Evolutionary conservation across 2,888 invertebrate species (phyloP).

Genomic region (Laothoe populi): DNA sequence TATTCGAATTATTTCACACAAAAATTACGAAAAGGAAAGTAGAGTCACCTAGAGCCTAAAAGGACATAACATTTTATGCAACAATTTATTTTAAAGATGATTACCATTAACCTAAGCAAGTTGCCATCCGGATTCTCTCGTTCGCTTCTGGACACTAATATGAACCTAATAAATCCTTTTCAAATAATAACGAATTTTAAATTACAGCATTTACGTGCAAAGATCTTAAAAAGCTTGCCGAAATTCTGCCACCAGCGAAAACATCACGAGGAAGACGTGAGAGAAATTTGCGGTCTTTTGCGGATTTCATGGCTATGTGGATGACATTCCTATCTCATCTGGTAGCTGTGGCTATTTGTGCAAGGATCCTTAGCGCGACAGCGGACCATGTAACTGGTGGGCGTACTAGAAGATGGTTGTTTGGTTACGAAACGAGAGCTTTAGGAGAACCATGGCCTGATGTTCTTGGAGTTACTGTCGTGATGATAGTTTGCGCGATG

Average conservation of each 20-base stretch:
- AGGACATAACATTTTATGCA: too few species aligned
- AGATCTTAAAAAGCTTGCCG: conserved; percentile 69
- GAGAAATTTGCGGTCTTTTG: conserved; percentile 78
- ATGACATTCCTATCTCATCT: conserved; percentile 84
- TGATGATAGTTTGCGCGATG: conserved; percentile 85
- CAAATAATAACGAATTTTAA: background rate
- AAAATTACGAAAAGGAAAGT: too few species aligned
- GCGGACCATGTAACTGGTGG: conserved; percentile 86
- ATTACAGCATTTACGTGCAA: conserved; percentile 72
- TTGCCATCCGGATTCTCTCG: too few species aligned
- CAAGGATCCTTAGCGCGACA: conserved; percentile 86
- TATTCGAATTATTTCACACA: too few species aligned
- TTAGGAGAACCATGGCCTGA: conserved; percentile 87
- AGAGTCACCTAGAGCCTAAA: too few species aligned
- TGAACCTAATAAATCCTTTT: background rate
- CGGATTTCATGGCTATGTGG: conserved; percentile 86
- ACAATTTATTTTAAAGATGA: too few species aligned
- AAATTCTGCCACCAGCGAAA: conserved; percentile 69
- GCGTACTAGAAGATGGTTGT: conserved; percentile 84
- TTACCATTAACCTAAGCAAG: too few species aligned
- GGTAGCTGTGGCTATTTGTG: conserved; percentile 86
- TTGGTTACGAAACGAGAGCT: conserved; percentile 84
- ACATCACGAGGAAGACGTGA: conserved; percentile 71
- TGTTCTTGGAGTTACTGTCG: conserved; percentile 85
- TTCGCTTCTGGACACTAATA: background rate